Evolutionary conservation across 2,113 vertebrate species (phyloP).

Genomic region (Rutilus rutilus): DNA sequence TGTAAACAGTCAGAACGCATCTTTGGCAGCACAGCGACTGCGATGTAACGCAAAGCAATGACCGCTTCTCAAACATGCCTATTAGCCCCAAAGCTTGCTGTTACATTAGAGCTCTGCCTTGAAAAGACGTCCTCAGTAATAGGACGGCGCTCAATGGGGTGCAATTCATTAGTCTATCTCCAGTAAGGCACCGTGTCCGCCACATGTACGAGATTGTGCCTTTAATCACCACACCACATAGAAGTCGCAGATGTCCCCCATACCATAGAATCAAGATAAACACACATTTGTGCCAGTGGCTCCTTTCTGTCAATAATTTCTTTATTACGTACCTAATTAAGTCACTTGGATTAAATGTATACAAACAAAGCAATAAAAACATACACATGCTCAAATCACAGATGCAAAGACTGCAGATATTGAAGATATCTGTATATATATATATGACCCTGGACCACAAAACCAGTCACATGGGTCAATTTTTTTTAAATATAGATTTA

Average conservation of each 20-base stretch:
- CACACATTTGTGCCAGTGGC: background rate
- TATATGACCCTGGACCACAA: no score
- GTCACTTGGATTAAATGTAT: background rate
- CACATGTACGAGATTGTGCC: constrained; percentile 12
- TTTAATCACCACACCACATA: constrained; percentile 44
- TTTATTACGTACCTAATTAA: constrained; percentile 9
- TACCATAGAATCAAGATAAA: constrained; percentile 26
- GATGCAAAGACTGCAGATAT: background rate
- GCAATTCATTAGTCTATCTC: constrained; percentile 51
- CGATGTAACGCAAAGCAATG: constrained; percentile 28
- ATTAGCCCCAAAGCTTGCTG: constrained; percentile 43
- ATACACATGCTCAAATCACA: background rate
- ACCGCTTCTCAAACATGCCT: constrained; percentile 37
- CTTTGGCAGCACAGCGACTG: constrained; percentile 58
- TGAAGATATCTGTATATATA: no score
- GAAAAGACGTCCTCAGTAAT: constrained; percentile 43
- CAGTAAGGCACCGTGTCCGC: constrained; percentile 10
- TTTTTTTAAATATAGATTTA: no score
- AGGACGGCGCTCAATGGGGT: constrained; percentile 43
- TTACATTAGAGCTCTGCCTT: constrained; percentile 32
- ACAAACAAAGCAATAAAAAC: background rate
- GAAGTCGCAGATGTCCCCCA: constrained; percentile 32
- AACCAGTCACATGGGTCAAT: no score
- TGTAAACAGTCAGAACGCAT: constrained; percentile 70
- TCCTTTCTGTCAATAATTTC: background rate